phyloP scores from a whole-genome alignment of 2,888 invertebrate genomes.

The Zelleria hepariella region DNA sequence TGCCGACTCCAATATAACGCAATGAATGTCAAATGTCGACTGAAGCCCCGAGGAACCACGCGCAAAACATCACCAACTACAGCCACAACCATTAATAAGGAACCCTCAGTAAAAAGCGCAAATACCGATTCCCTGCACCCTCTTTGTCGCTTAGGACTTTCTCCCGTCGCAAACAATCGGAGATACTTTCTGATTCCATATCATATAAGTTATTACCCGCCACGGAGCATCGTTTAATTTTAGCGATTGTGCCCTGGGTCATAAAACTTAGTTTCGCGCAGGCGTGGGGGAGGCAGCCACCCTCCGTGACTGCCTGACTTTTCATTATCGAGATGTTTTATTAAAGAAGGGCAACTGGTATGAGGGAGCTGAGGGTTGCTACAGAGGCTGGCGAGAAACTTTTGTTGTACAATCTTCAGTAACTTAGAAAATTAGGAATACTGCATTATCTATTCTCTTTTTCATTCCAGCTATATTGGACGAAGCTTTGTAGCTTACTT shows the following conservation, averaged over 20 bases:
- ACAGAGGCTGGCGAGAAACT: background rate
- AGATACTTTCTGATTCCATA: conserved; percentile 71
- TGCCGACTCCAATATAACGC: conserved; percentile 63
- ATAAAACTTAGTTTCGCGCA: conserved; percentile 43
- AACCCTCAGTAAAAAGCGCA: conserved; percentile 26
- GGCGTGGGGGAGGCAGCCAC: conserved; percentile 59
- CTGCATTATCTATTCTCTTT: no score
- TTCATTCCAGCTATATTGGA: background rate
- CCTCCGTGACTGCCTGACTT: conserved; percentile 70
- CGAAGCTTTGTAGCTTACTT: background rate
- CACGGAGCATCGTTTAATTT: conserved; percentile 38
- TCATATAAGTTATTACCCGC: conserved; percentile 67
- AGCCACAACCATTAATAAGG: conserved; percentile 11
- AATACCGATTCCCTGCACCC: conserved; percentile 28
- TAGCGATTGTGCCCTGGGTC: conserved; percentile 33
- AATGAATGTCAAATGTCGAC: conserved; percentile 67
- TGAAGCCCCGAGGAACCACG: conserved; percentile 18
- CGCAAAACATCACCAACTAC: conserved; percentile 16
- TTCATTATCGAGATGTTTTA: conserved; percentile 74
- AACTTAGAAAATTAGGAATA: background rate
- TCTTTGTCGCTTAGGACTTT: conserved; percentile 23
- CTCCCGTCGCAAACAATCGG: conserved; percentile 17
- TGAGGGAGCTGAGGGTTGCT: conserved; percentile 51
- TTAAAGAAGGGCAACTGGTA: conserved; percentile 57
- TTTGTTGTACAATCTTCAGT: background rate